Evolutionary conservation across 2,113 vertebrate species (phyloP).

Genomic region (Hippoglossus stenolepis): DNA sequence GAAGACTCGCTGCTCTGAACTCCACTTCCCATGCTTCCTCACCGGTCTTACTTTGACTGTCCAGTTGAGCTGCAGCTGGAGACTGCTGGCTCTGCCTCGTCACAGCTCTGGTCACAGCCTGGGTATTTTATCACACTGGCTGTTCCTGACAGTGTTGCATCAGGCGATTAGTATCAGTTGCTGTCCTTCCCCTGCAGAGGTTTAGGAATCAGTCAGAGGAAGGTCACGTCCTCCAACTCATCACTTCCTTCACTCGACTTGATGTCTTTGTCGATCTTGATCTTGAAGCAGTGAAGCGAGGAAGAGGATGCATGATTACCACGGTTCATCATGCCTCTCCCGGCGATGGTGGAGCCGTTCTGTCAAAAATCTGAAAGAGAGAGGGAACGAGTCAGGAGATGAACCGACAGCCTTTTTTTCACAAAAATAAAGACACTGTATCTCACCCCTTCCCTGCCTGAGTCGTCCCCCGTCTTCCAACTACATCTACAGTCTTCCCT

Average conservation of each 20-base stretch:
- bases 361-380: conserved; percentile 42
- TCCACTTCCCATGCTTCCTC: conserved; percentile 66
- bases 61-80: conserved; percentile 14
- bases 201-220: neutral
- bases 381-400: conserved; percentile 41
- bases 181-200: conserved; percentile 12
- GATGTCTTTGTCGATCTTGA: neutral
- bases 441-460: conserved; percentile 38
- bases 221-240: conserved; percentile 22
- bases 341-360: conserved; percentile 34
- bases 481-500: conserved; percentile 19
- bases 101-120: conserved; percentile 13
- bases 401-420: conserved; percentile 41
- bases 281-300: neutral
- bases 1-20: conserved; percentile 23
- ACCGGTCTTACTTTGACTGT: neutral
- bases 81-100: conserved; percentile 9
- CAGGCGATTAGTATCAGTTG: conserved; percentile 31
- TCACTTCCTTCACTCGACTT: neutral
- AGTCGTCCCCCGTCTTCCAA: conserved; percentile 18
- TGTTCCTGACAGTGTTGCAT: conserved; percentile 50
- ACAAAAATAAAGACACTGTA: conserved; percentile 34
- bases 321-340: conserved; percentile 5
- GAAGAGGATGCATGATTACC: conserved; percentile 21
- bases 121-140: conserved; percentile 24